Base-by-base conservation (phyloP, 2,113 vertebrate species). In the Lamprotornis superbus region DNA sequence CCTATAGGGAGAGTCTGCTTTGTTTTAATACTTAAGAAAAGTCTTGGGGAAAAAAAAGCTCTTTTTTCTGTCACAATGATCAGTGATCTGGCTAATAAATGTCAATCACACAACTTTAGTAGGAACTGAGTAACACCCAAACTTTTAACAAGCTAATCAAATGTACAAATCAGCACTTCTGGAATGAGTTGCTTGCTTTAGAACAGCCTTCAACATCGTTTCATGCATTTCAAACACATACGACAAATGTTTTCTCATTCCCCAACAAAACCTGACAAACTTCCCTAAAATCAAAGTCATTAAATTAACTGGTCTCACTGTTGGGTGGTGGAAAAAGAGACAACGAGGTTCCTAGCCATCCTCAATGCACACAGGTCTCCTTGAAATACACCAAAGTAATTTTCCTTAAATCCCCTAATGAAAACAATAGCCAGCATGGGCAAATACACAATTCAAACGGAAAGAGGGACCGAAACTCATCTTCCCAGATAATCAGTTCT, bases 101-200 rank as follows among this genome's bases (percentile, higher is more conserved):
- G 60, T 63, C 89, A 91, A 57, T 91, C 87, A 87, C 5, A 0
- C 12, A 79, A 52, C 56, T 86, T 87, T 67, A 63, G 47, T 11
- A 55, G 39, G 60, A 89, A 83, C 59, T 3, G 5, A 93, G 61
- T 52, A 94, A 90, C 46, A 87, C 25, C 39, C 47, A 69, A 95
- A 91, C 40, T 95, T 95, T 93, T 94, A 91, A 83, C 63, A 83
- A 97, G 74, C 49, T 68, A 44, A 83, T 90, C 78, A 56, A 28
- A 52, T 15, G 40, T n/a, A 93, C 49, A 87, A 75, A 89, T 47
- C 5, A 8, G 37, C 37, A 56, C 53, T 56, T 59, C 39, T 44
- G 23, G 28, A 96, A 91, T 2, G 13, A 73, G 25, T 2, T 31
- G 7, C 22, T 87, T 83, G 61, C 82, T 76, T 88, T 37, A 55